Percentiles rank a stretch among this genome's conserved stretches.
phyloP scores from a whole-genome alignment of 2,888 invertebrate species.

The Andrena dorsata region DNA sequence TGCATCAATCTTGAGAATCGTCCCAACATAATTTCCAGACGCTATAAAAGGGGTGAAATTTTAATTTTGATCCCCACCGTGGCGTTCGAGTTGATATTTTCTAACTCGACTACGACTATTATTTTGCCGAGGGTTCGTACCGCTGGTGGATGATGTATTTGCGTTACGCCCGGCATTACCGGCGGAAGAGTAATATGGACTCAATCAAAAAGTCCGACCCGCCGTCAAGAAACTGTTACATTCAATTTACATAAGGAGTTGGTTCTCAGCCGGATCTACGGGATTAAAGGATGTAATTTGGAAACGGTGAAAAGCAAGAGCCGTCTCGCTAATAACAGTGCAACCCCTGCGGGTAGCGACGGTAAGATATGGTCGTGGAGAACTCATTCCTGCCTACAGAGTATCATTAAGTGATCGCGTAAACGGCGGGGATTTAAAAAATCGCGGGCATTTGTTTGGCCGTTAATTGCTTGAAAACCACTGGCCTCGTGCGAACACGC shows the following conservation, averaged over 20 bases:
- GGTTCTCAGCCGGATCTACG: slow-evolving; percentile 41
- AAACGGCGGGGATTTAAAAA: slow-evolving; percentile 21
- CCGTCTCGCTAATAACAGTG: not conserved
- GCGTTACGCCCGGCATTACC: not conserved
- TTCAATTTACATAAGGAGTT: slow-evolving; percentile 35
- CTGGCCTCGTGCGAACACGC: slow-evolving; percentile 70
- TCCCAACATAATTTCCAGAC: too few relatives aligned
- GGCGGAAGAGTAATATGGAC: not conserved
- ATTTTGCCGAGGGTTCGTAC: too few relatives aligned
- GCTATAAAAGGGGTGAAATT: too few relatives aligned
- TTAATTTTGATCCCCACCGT: too few relatives aligned
- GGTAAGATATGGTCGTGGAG: slow-evolving; percentile 2
- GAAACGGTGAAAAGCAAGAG: not conserved
- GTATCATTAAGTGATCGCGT: slow-evolving; percentile 16
- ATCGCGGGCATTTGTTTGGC: slow-evolving; percentile 24
- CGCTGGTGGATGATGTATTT: not conserved
- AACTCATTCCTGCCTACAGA: not conserved
- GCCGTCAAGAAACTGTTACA: slow-evolving; percentile 33
- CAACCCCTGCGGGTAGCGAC: not conserved
- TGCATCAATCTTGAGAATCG: too few relatives aligned
- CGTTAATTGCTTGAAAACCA: slow-evolving; percentile 71
- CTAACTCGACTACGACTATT: too few relatives aligned
- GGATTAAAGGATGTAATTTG: not conserved
- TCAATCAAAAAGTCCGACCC: slow-evolving; percentile 33
- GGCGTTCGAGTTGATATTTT: too few relatives aligned